These are phyloP conservation scores for Poecile atricapillus DNA, from an alignment of 2,113 vertebrate genomes.

Conservation along the genomic window DNA sequence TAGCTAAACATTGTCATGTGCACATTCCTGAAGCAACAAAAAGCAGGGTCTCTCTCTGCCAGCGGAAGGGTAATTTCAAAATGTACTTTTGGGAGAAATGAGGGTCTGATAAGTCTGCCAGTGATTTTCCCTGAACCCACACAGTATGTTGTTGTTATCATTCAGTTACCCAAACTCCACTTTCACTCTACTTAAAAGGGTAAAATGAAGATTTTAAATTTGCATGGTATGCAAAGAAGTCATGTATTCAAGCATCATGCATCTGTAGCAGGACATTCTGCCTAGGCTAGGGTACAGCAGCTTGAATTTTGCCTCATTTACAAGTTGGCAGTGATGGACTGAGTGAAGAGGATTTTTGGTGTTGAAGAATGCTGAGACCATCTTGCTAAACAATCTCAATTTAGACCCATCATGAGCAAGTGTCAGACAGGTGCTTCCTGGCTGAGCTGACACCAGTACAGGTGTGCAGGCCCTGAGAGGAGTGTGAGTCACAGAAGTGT, in stretches of 20 bases:
- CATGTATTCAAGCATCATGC: neutral
- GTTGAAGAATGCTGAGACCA: neutral
- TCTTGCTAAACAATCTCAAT: neutral
- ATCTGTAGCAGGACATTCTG: neutral
- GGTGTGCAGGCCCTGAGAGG: neutral
- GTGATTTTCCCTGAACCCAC: neutral
- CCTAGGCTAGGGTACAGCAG: neutral
- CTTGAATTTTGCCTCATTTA: neutral
- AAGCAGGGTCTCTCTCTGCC: neutral
- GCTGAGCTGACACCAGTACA: neutral
- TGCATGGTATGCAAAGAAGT: neutral
- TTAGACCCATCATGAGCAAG: neutral
- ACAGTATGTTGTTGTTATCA: neutral
- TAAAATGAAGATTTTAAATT: neutral
- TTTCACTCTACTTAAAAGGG: neutral
- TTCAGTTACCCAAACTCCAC: neutral
- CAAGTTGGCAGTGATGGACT: neutral
- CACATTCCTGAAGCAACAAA: neutral
- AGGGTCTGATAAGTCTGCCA: neutral
- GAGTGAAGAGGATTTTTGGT: neutral
- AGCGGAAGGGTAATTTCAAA: neutral
- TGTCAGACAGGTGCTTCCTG: neutral
- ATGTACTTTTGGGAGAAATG: neutral
- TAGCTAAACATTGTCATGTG: neutral
- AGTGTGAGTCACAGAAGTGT: neutral